Evolutionary conservation across 2,113 vertebrate species (phyloP).

Genomic region (Pygoscelis antarcticus): DNA sequence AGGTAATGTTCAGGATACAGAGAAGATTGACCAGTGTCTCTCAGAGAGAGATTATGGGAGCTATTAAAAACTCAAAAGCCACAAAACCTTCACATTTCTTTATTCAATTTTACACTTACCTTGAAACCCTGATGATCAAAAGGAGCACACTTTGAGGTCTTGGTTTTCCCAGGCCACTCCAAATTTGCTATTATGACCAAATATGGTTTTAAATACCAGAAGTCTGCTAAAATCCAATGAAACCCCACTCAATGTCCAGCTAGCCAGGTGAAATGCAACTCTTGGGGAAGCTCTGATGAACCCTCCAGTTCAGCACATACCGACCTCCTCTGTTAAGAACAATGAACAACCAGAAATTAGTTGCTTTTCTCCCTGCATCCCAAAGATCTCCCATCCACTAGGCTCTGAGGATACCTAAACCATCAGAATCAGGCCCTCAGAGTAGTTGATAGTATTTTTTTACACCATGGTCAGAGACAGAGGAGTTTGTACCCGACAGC

Average conservation of each 20-base stretch:
- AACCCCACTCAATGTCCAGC: not conserved
- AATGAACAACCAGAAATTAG: not conserved
- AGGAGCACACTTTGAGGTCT: not conserved
- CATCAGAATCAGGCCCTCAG: not conserved
- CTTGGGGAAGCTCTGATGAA: not conserved
- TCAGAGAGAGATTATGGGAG: not conserved
- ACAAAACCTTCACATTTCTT: not conserved
- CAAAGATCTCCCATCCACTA: not conserved
- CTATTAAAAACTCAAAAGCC: not conserved
- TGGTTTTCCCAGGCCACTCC: not conserved
- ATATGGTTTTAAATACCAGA: not conserved
- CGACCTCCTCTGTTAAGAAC: not conserved
- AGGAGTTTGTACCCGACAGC: rapidly evolving
- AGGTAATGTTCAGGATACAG: not conserved
- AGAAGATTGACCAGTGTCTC: not conserved
- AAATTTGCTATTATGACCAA: not conserved
- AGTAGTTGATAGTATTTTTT: rapidly evolving
- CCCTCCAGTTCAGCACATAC: not conserved
- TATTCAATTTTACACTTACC: not conserved
- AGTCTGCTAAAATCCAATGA: not conserved
- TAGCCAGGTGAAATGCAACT: not conserved
- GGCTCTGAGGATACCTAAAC: not conserved
- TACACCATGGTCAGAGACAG: not conserved
- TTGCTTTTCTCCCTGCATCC: not conserved
- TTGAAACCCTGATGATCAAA: not conserved